Evolutionary conservation across 2,797 vertebrate genomes (phyloP), one percentile per base, ranked within the genome.

Genomic region (Zalophus californianus): DNA sequence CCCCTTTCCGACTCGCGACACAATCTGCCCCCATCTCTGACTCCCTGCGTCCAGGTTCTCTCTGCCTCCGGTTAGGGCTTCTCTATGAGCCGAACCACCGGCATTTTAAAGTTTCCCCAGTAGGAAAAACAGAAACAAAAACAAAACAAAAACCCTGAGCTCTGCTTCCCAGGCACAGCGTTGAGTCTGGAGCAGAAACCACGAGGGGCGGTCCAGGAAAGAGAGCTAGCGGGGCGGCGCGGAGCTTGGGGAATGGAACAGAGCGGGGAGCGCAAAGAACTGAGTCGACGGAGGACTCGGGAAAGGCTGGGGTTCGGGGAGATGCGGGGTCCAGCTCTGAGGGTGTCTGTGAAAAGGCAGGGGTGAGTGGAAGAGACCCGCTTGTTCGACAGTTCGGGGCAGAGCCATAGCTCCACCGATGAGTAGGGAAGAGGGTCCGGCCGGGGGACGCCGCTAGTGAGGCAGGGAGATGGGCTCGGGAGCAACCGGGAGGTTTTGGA

Each of bases 71-170:
- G 75, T 18, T 35, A 13, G 10, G 38, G 18, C 60, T 95, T 56
- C 44, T 78, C 78, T n/a, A 68, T 0, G 13, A 93, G 56, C 50
- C 16, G 9, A 91, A 87, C 32, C 50, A 20, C 9, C 0, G 44
- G 32, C 72, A 86, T 95, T 96, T 86, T 80, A 97, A 98, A 98
- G 93, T 98, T 98, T 94, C 84, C 86, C 93, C 90, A 50, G n/a
- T 11, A 86, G 48, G n/a, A 9, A 20, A 32, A 54, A 52, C 18
- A 66, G 44, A 54, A 54, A 54, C 15, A 14, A 52, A 48, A 8
- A 29, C 27, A 7, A 54, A 25, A 60, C 27, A 58, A 80, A 60
- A 41, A 32, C 14, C 64, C 91, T n/a, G 50, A 68, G 93, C 60
- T 95, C 62, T 7, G 80, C 64, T 3, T 13, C 25, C 13, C 8